Percentiles rank a stretch among this genome's conserved stretches.
Evolutionary conservation across 2,888 invertebrate genomes (phyloP).

Genomic region (Caradrina kadenii): DNA sequence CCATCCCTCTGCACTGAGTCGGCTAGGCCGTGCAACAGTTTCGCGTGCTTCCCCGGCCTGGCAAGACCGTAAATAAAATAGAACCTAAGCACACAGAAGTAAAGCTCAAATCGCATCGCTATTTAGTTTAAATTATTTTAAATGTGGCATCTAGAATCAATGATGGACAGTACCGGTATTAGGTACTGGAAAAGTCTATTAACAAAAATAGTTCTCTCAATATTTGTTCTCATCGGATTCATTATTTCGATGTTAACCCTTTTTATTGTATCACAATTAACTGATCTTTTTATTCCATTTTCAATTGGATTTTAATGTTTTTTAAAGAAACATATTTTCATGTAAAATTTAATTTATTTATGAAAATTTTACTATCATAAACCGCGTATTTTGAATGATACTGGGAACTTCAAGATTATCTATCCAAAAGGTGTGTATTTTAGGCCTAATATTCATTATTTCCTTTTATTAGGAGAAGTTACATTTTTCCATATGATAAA

Average conservation of each 20-base stretch:
- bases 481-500: background rate
- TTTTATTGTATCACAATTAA: background rate
- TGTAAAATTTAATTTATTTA: no score
- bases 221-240: background rate
- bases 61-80: slow-evolving; percentile 2
- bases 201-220: background rate
- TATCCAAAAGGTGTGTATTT: slow-evolving; percentile 2
- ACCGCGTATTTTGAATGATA: background rate
- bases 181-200: background rate
- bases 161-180: fast-evolving
- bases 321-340: no score
- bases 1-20: slow-evolving; percentile 20
- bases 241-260: background rate
- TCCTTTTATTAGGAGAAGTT: background rate
- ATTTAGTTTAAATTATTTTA: background rate
- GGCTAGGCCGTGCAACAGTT: slow-evolving; percentile 35
- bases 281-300: no score
- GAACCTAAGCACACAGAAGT: background rate
- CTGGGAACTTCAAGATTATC: background rate
- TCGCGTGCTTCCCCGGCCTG: background rate
- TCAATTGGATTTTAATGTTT: no score
- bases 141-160: slow-evolving; percentile 12
- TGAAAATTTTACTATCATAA: slow-evolving; percentile 5
- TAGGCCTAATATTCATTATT: background rate
- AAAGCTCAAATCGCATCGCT: background rate